phyloP scores from a whole-genome alignment of 2,797 vertebrate species.

The Parauchenoglanis punctatus region DNA sequence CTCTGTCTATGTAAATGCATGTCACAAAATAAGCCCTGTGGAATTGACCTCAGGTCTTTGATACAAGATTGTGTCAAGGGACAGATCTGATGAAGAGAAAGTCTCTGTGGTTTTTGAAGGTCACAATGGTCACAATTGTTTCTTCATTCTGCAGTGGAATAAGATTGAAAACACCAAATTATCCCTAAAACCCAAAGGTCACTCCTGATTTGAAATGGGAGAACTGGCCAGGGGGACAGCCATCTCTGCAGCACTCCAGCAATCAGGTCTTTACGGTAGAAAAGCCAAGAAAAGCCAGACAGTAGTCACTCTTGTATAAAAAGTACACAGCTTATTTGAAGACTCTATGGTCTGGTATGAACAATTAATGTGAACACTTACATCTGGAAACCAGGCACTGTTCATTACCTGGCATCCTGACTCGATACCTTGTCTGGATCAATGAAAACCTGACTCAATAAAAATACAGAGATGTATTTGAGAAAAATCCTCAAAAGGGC shows the following conservation, averaged over 20 bases:
- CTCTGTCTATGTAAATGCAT: background rate
- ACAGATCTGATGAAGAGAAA: background rate
- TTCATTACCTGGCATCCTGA: background rate
- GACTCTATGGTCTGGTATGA: background rate
- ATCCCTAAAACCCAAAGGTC: background rate
- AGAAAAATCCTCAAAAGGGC: background rate
- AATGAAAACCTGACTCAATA: background rate
- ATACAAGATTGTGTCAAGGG: background rate
- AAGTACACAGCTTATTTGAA: background rate
- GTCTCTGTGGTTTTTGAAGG: background rate
- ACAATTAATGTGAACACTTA: background rate
- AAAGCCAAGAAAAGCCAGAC: background rate
- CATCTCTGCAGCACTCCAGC: background rate
- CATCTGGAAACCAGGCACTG: background rate
- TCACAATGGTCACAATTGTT: background rate
- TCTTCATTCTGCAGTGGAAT: background rate
- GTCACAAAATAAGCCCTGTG: background rate
- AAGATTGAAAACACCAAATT: background rate
- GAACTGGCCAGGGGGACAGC: background rate
- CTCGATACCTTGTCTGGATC: background rate
- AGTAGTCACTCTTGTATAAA: background rate
- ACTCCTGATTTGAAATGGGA: background rate
- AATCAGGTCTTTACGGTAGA: background rate
- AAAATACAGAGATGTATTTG: background rate
- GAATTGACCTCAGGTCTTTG: background rate